These are phyloP conservation scores for Cydia splendana DNA, from an alignment of 1,140 invertebrate genomes.

Conservation along the genomic window DNA sequence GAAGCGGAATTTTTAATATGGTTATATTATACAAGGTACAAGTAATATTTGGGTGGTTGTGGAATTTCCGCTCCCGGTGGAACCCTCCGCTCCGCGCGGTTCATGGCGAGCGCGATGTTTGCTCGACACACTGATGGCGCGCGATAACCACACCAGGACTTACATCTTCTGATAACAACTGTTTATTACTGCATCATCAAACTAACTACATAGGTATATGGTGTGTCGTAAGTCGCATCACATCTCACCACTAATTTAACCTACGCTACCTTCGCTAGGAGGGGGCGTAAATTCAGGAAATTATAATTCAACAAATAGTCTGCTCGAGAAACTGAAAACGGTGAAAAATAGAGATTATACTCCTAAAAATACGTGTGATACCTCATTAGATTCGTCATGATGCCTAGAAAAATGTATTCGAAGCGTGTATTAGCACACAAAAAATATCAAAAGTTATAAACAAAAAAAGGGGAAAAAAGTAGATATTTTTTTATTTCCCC, in stretches of 20 bases:
- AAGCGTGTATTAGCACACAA: no score
- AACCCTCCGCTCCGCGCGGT: constrained; percentile 36
- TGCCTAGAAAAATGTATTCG: no score
- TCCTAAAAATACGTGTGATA: no score
- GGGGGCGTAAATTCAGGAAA: no score
- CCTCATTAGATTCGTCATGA: no score
- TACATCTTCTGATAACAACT: constrained; percentile 57
- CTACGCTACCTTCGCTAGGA: no score
- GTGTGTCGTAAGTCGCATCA: neutral
- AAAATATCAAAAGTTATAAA: no score
- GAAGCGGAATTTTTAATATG: neutral
- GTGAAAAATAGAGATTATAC: no score
- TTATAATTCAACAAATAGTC: no score
- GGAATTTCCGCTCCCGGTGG: constrained; percentile 22
- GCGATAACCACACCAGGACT: constrained; percentile 56
- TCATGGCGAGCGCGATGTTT: constrained; percentile 52
- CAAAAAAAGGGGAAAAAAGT: no score
- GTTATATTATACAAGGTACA: neutral
- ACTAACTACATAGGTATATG: neutral
- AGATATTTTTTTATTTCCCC: no score
- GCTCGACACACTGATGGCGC: constrained; percentile 48
- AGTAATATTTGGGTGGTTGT: neutral
- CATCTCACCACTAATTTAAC: neutral
- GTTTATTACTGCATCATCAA: constrained; percentile 34
- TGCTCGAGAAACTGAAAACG: no score